phyloP scores from a whole-genome alignment of 2,888 invertebrate species.

The Tortricodes alternella region DNA sequence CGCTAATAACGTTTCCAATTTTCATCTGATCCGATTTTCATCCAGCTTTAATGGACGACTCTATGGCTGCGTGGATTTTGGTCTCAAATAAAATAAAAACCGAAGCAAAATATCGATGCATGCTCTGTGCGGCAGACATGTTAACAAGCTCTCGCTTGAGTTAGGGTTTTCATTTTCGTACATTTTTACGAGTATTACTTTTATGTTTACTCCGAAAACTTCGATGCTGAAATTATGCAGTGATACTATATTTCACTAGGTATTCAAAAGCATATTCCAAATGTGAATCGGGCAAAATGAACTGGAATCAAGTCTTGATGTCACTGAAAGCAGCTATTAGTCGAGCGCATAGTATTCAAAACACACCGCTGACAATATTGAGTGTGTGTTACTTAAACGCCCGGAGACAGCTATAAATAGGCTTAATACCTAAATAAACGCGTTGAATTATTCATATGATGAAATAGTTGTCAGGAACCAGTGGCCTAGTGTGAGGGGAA shows the following conservation, averaged over 20 bases:
- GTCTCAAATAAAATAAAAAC: constrained; percentile 9
- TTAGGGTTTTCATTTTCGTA: too few species aligned
- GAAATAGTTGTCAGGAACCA: too few species aligned
- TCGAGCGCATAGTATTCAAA: constrained; percentile 27
- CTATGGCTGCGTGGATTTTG: constrained; percentile 6
- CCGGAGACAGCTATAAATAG: background rate
- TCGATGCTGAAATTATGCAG: too few species aligned
- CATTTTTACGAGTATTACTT: too few species aligned
- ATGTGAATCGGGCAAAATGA: constrained; percentile 1
- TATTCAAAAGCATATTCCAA: background rate
- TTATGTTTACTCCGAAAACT: too few species aligned
- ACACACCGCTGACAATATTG: constrained; percentile 21
- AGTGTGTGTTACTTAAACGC: constrained; percentile 14
- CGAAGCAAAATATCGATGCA: background rate
- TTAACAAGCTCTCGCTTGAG: too few species aligned
- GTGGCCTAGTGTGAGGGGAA: too few species aligned
- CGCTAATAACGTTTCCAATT: constrained; percentile 15
- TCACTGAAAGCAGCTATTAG: constrained; percentile 27
- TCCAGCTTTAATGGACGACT: constrained; percentile 7
- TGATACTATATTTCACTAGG: too few species aligned
- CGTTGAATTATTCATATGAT: too few species aligned
- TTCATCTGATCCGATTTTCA: constrained; percentile 15
- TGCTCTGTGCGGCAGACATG: too few species aligned
- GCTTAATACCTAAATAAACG: too few species aligned
- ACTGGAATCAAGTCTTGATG: constrained; percentile 15